phyloP scores from a whole-genome alignment of 2,797 vertebrate species.

The Carapus acus region DNA sequence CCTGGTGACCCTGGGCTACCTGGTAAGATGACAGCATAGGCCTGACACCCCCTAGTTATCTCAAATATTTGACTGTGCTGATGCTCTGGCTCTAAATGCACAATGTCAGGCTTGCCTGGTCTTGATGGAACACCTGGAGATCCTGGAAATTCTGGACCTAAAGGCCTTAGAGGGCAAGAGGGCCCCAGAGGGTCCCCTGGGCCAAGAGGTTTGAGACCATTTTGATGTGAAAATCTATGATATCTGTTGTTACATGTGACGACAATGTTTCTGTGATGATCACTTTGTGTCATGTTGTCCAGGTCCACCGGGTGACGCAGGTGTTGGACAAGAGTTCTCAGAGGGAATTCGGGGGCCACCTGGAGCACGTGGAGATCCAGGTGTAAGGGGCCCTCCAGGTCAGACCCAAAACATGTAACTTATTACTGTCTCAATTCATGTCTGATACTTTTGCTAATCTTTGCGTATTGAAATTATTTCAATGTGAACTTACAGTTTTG shows the following conservation, averaged over 20 bases:
- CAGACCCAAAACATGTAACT: background rate
- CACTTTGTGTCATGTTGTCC: slow-evolving; percentile 7
- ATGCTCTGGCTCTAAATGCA: slow-evolving; percentile 1
- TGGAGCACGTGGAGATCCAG: slow-evolving; percentile 48
- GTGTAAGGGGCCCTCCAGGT: slow-evolving; percentile 53
- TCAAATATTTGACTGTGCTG: background rate
- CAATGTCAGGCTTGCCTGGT: slow-evolving; percentile 48
- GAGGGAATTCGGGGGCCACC: slow-evolving; percentile 30
- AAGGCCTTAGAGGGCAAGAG: slow-evolving; percentile 41
- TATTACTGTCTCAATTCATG: background rate
- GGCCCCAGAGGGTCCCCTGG: slow-evolving; percentile 48
- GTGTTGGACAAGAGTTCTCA: slow-evolving; percentile 9
- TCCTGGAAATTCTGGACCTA: slow-evolving; percentile 50
- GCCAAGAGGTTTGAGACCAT: slow-evolving; percentile 46
- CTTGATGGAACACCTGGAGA: slow-evolving; percentile 43
- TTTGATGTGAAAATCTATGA: background rate
- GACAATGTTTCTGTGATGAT: background rate
- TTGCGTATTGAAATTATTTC: background rate
- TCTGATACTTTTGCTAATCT: background rate
- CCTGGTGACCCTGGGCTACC: slow-evolving; percentile 34
- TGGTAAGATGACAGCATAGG: slow-evolving; percentile 37
- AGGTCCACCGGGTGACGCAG: slow-evolving; percentile 57
- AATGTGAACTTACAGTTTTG: background rate
- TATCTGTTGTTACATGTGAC: background rate
- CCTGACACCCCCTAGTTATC: too few species aligned